A percentile compares a stretch with the other conserved stretches of the same genome.
phyloP scores from a whole-genome alignment of 2,797 vertebrate genomes.

The Sylvia borin region DNA sequence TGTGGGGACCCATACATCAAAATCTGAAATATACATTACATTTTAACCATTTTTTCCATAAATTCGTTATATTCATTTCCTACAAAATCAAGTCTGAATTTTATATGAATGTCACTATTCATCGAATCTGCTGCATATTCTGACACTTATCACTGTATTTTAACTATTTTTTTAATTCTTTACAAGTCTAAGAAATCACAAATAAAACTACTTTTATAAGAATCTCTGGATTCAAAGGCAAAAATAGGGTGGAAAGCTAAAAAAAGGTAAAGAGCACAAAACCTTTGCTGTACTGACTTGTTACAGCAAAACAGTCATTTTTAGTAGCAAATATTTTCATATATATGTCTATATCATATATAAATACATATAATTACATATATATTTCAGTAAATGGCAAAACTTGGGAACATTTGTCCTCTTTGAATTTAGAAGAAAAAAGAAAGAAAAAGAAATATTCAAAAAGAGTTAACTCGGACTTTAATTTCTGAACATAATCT shows the following conservation, averaged over 20 bases:
- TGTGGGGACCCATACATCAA: not conserved
- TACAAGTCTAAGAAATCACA: not conserved
- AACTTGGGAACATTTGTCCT: not conserved
- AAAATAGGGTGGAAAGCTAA: not conserved
- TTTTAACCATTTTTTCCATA: not conserved
- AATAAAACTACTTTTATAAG: not conserved
- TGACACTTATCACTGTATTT: not conserved
- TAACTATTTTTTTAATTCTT: not conserved
- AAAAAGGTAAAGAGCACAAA: not conserved
- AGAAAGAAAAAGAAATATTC: not conserved
- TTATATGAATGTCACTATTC: not conserved
- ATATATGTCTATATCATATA: not conserved
- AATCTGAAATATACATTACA: accelerated
- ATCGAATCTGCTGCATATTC: not conserved
- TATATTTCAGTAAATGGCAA: not conserved
- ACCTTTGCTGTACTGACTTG: not conserved
- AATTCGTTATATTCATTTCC: not conserved
- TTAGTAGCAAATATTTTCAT: not conserved
- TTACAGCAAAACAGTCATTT: not conserved
- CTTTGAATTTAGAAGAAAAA: not conserved
- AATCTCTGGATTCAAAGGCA: not conserved
- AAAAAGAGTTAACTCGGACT: not conserved
- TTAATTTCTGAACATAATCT: constrained; percentile 30
- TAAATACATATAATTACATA: not conserved
- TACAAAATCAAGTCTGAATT: not conserved